Base-by-base conservation (phyloP, 2,113 vertebrate genomes). In the Anser cygnoides region DNA sequence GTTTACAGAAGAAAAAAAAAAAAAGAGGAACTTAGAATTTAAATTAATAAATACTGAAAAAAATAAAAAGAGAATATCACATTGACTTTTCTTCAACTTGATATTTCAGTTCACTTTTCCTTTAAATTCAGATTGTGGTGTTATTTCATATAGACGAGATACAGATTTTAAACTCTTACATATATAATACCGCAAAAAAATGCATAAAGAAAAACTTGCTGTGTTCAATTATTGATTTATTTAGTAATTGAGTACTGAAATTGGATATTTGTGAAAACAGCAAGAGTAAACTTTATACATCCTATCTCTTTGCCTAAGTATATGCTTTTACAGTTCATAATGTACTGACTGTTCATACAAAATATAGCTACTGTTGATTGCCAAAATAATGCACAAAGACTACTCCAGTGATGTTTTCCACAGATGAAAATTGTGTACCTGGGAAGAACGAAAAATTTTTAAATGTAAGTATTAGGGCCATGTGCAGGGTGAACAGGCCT, bases 281-380 rank as follows among this genome's bases (percentile, higher is more conserved):
- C 7, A 70, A 57, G n/a, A 39, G 55, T 63, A 76, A 82, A 73
- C 39, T 52, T 83, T 50, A 65, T 35, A 28, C 37, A 6, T 62
- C 67, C 17, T 61, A 10, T 61, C 22, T 73, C 70, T 93, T 78
- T 73, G 73, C 88, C 11, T 39, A 39, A 63, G 26, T 63, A 54
- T 91, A 70, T 62, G 81, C 62, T 96, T 95, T 78, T 87, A 57
- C 73, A 63, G 89, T 94, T 92, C 54, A 58, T 92, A 73, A 88
- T 26, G n/a, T 89, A 89, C 67, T 93, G 71, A 95, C 59, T 61
- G 21, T 77, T 97, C 77, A 63, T 89, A 94, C 57, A 93, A 92
- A 96, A 74, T 79, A 58, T 28, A 66, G 62, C 84, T 61, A 15
- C 79, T 75, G 75, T 59, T 95, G 94, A 91, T 82, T 90, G 89